Evolutionary conservation across 2,113 vertebrate species (phyloP), one percentile per base, ranked within the genome.

Genomic region (Rattus rattus): DNA sequence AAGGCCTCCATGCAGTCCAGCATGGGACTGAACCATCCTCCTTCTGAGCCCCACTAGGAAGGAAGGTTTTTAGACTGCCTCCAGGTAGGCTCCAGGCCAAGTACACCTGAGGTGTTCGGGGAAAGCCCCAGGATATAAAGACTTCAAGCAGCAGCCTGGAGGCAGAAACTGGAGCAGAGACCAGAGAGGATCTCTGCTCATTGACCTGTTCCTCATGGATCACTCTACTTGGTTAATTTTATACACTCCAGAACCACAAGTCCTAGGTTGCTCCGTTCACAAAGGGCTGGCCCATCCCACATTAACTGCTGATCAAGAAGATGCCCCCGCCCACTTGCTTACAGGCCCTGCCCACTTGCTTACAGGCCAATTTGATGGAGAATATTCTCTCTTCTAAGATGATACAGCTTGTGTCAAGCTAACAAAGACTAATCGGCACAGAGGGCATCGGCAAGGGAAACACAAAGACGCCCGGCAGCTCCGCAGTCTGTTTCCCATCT

Each of bases 21-120:
- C 9, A 9, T 6, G 9, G 9, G 49, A 52, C 20, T 1, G 7
- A 52, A 4, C 28, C 3, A 39, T 72, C n/a, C 0, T 0, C 54
- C 56, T 11, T 43, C 5, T 28, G 36, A 59, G 2, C 0, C 19
- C 0, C 14, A 8, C 65, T 3, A 1, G 17, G n/a, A 2, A 94
- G 43, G 56, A 6, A 1, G 33, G 4, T 9, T 43, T 47, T 63
- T 28, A 43, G 76, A 28, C 22, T 33, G 26, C 16, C 0, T 70
- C 24, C 0, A 65, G 2, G 14, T 28, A 3, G 17, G 49, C 10
- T 28, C n/a, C 22, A 1, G 12, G n/a, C 22, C 30, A 9, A 26
- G 26, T 12, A 10, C 1, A 2, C 13, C n/a, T 61, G 69, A 36
- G 73, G 36, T 14, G n/a, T 17, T 1, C n/a, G 63, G 81, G n/a